Percentiles rank a stretch among this genome's conserved stretches.
Conservation (phyloP, 2,113 vertebrate genomes). For the Progne subis region DNA sequence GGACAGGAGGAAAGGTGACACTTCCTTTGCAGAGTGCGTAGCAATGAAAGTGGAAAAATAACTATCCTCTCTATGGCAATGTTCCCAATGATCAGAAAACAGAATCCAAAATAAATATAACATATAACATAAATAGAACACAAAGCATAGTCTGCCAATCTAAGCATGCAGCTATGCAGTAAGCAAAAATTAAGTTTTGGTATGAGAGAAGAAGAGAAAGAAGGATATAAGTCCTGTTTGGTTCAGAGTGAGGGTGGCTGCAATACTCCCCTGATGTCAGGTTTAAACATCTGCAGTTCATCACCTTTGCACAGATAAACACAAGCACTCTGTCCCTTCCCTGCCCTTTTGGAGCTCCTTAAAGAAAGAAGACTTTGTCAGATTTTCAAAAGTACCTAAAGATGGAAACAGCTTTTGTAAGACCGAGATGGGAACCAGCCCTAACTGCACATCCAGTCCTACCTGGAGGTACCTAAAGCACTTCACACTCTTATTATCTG, state of each 20-base stretch:
- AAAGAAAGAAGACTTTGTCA: background rate
- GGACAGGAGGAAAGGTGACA: background rate
- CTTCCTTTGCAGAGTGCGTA: background rate
- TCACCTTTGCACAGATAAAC: background rate
- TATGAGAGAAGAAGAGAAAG: background rate
- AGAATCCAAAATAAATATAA: background rate
- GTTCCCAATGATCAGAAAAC: background rate
- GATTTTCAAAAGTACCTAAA: background rate
- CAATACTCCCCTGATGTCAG: background rate
- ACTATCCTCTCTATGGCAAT: background rate
- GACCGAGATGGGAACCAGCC: too few species aligned
- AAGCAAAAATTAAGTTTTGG: background rate
- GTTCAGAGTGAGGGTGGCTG: background rate
- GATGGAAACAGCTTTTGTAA: background rate
- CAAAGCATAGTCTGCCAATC: background rate
- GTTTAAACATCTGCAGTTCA: background rate
- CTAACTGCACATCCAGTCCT: background rate
- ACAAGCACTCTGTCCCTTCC: background rate
- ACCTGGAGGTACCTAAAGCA: background rate
- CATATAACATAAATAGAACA: background rate
- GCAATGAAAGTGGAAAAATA: background rate
- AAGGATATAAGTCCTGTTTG: background rate
- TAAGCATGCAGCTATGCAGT: accelerated
- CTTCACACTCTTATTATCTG: background rate
- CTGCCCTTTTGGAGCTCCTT: background rate